Percentiles rank a stretch among this genome's conserved stretches.
Evolutionary conservation across 2,888 invertebrate genomes (phyloP).

Genomic region (Watsonalla binaria): DNA sequence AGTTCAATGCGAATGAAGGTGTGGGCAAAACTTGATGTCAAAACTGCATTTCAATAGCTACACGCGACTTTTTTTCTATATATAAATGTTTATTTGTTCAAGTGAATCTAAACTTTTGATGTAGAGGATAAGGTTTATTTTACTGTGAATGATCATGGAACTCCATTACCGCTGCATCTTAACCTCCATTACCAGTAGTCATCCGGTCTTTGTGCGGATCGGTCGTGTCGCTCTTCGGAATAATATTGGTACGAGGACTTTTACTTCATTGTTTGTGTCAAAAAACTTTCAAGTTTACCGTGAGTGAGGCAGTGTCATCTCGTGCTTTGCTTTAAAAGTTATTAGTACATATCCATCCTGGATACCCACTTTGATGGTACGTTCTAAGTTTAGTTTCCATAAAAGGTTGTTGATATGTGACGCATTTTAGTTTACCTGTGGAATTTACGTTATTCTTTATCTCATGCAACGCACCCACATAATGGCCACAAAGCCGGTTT

Average conservation of each 20-base stretch:
- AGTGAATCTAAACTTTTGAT: constrained; percentile 24
- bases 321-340: constrained; percentile 27
- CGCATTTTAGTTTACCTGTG: constrained; percentile 8
- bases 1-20: constrained; percentile 10
- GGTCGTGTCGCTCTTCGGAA: constrained; percentile 31
- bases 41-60: constrained; percentile 28
- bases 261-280: constrained; percentile 37
- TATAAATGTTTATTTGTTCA: constrained; percentile 3
- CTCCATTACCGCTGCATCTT: constrained; percentile 41
- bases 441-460: constrained; percentile 14
- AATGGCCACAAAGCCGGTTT: not conserved
- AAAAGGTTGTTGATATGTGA: constrained; percentile 6
- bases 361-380: constrained; percentile 61
- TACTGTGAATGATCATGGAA: constrained; percentile 26
- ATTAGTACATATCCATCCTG: constrained; percentile 45
- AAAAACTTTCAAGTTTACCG: constrained; percentile 40
- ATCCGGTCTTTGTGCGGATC: constrained; percentile 26
- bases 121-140: constrained; percentile 33
- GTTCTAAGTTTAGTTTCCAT: constrained; percentile 12
- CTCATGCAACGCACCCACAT: not conserved
- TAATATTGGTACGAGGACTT: constrained; percentile 13
- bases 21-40: constrained; percentile 29
- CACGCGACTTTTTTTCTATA: constrained; percentile 13
- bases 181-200: constrained; percentile 50
- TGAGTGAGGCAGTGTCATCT: constrained; percentile 33